A percentile compares a stretch with the other conserved stretches of the same genome.
phyloP scores from a whole-genome alignment of 2,113 vertebrate species.

The Antigone vipio region DNA sequence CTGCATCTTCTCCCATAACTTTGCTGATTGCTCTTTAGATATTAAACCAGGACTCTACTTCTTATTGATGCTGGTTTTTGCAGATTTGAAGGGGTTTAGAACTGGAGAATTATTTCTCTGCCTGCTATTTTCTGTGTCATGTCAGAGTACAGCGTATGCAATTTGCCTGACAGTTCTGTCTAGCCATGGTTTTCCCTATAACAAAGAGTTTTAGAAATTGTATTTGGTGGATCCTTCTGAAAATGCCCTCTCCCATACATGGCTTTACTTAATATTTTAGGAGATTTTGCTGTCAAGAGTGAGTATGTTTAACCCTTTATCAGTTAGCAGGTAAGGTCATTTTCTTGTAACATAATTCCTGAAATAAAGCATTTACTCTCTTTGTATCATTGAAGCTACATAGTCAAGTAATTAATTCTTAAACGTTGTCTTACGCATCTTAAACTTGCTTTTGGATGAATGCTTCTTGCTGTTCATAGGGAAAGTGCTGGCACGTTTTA shows the following conservation, averaged over 20 bases:
- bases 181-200: too few species aligned
- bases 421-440: background rate
- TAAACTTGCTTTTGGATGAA: background rate
- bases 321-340: background rate
- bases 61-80: background rate
- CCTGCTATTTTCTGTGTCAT: background rate
- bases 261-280: background rate
- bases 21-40: background rate
- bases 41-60: background rate
- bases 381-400: background rate
- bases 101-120: background rate
- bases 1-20: background rate
- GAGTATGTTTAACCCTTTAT: background rate
- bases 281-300: background rate
- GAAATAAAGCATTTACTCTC: background rate
- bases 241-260: background rate
- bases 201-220: background rate
- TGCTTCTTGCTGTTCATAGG: background rate
- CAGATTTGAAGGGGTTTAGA: background rate
- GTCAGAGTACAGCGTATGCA: rapidly evolving
- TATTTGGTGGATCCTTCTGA: background rate
- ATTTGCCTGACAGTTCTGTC: background rate
- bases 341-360: background rate
- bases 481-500: background rate
- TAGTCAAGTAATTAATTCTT: background rate